A percentile compares a stretch with the other conserved stretches of the same genome.
These are phyloP conservation scores for Cyanoliseus patagonus DNA, from an alignment of 2,113 vertebrate genomes.

Conservation along the genomic window DNA sequence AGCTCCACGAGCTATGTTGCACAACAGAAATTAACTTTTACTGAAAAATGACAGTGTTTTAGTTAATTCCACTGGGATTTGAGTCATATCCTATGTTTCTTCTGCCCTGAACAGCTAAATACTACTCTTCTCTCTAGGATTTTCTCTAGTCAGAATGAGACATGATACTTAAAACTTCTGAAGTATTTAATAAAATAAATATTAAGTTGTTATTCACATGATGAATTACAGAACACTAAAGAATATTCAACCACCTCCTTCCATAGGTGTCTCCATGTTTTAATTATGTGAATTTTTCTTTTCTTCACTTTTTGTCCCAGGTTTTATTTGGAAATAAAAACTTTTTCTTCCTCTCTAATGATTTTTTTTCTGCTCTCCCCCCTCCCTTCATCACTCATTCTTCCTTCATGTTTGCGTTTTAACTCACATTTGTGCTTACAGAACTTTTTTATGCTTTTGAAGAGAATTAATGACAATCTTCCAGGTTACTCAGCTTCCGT, in stretches of 20 bases:
- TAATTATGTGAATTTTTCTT: neutral
- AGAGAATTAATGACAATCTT: neutral
- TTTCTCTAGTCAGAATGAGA: neutral
- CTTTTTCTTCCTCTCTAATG: neutral
- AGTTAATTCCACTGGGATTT: neutral
- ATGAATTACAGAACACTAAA: neutral
- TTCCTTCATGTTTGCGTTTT: neutral
- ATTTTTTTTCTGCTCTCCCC: neutral
- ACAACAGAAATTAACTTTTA: neutral
- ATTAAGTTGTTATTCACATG: neutral
- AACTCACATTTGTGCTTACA: neutral
- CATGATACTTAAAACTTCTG: neutral
- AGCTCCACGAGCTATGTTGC: slow-evolving; percentile 44
- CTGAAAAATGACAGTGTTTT: neutral
- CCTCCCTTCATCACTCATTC: neutral
- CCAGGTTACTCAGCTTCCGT: neutral
- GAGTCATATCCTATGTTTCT: neutral
- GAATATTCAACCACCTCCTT: neutral
- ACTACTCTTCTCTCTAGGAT: neutral
- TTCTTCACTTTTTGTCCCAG: neutral
- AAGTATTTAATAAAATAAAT: neutral
- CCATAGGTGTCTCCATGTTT: neutral
- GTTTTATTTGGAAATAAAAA: neutral
- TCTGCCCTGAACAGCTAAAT: neutral
- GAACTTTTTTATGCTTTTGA: neutral